Conservation (phyloP, 2,113 vertebrate species). For the Takifugu bimaculatus region DNA sequence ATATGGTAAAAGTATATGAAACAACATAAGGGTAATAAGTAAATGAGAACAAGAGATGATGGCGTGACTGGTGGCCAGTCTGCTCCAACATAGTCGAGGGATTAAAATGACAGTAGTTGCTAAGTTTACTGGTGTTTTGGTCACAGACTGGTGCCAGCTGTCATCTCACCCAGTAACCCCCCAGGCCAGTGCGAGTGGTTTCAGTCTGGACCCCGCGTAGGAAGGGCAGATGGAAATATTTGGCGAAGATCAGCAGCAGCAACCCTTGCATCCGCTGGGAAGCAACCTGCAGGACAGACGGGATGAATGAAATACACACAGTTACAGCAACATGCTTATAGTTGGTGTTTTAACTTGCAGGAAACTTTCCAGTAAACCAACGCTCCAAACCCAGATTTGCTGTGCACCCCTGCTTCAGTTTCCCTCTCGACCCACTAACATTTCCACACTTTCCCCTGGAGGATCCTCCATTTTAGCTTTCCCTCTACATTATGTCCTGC, state of each 20-base stretch:
- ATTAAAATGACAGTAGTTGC: no score
- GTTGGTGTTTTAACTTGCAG: background rate
- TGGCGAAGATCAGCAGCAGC: slow-evolving; percentile 89
- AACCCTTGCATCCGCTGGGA: slow-evolving; percentile 95
- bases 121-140: background rate
- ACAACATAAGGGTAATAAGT: no score
- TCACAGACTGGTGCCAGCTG: slow-evolving; percentile 24
- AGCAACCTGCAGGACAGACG: slow-evolving; percentile 78
- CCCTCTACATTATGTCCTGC: slow-evolving; percentile 15
- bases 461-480: slow-evolving; percentile 20
- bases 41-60: no score
- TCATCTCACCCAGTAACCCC: slow-evolving; percentile 82
- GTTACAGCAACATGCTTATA: background rate
- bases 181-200: slow-evolving; percentile 87
- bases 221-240: slow-evolving; percentile 90
- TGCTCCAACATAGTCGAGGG: no score
- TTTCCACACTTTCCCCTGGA: slow-evolving; percentile 34
- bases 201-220: slow-evolving; percentile 88
- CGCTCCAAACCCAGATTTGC: background rate
- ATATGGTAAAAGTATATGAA: no score
- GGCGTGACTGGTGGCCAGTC: no score
- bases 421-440: slow-evolving; percentile 10
- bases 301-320: slow-evolving; percentile 3
- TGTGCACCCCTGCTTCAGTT: background rate
- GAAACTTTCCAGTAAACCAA: slow-evolving; percentile 18